Conservation (phyloP, 2,797 vertebrate genomes). For the Enteromius paludinosus region DNA sequence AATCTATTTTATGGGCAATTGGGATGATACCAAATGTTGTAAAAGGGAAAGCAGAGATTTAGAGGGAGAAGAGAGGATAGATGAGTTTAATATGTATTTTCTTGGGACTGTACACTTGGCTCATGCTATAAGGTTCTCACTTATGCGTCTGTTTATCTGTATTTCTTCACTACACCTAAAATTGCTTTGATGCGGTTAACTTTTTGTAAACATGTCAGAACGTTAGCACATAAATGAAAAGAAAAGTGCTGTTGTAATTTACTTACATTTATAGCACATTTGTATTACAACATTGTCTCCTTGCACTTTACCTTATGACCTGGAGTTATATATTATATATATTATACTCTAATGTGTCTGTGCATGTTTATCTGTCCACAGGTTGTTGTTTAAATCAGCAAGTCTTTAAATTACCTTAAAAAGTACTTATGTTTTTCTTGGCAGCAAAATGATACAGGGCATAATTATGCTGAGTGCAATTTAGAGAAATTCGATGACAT, state of each 20-base stretch:
- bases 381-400: background rate
- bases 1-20: conserved; percentile 34
- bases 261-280: background rate
- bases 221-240: background rate
- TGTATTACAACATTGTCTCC: background rate
- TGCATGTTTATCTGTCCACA: background rate
- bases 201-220: conserved; percentile 16
- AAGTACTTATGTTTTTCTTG: background rate
- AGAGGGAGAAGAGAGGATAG: conserved; percentile 34
- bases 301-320: background rate
- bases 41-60: conserved; percentile 21
- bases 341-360: background rate
- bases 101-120: background rate
- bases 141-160: conserved; percentile 7
- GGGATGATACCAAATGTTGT: conserved; percentile 34
- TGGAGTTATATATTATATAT: background rate
- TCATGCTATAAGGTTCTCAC: background rate
- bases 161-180: background rate
- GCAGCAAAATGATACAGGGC: background rate
- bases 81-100: conserved; percentile 46
- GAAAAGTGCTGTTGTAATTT: background rate
- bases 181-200: background rate
- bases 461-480: too few relatives aligned
- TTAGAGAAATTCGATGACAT: background rate
- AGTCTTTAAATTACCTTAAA: background rate